phyloP scores from a whole-genome alignment of 2,797 vertebrate genomes.

The Hemitrygon akajei region DNA sequence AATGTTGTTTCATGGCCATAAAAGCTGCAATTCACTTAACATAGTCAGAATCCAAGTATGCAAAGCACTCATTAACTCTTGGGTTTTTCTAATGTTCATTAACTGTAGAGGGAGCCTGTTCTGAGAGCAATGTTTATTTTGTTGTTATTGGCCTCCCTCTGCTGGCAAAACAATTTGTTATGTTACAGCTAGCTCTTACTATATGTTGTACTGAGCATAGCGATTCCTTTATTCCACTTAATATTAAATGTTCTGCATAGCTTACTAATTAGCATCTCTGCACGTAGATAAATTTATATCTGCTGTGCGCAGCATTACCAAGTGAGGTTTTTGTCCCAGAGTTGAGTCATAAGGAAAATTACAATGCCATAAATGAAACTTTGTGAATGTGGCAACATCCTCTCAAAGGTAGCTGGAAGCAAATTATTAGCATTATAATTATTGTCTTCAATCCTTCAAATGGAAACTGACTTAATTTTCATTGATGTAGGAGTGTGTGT shows the following conservation, averaged over 20 bases:
- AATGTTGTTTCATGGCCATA: neutral
- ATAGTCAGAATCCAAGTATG: neutral
- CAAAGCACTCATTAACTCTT: no score
- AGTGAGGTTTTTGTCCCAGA: neutral
- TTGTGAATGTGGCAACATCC: neutral
- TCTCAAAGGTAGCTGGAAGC: neutral
- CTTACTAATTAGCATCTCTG: neutral
- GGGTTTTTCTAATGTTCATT: neutral
- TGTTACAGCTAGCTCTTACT: neutral
- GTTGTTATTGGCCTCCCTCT: slow-evolving; percentile 8
- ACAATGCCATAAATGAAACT: neutral
- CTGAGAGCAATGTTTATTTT: neutral
- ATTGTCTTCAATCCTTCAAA: neutral
- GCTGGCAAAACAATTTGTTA: neutral
- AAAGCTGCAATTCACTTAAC: neutral
- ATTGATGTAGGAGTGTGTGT: no score
- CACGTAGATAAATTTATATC: neutral
- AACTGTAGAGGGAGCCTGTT: neutral
- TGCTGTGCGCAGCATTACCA: neutral
- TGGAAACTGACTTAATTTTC: neutral
- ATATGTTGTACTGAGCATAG: neutral
- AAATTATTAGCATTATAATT: neutral
- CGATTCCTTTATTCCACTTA: neutral
- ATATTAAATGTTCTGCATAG: neutral
- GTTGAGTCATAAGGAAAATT: neutral